These are phyloP conservation scores for Tetraneura akinire DNA, from an alignment of 1,140 invertebrate species.

Conservation along the genomic window DNA sequence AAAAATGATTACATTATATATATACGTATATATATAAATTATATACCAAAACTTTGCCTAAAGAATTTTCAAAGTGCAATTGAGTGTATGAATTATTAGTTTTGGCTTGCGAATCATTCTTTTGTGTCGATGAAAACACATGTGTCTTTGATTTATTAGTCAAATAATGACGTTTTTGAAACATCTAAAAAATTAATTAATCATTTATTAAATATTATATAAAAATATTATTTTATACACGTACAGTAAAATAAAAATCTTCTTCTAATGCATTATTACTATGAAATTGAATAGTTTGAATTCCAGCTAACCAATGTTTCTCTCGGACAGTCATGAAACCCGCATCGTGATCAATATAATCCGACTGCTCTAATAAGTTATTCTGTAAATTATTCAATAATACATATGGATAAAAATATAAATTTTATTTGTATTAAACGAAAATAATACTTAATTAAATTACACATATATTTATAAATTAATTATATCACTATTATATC, in stretches of 20 bases:
- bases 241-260: conserved; percentile 52
- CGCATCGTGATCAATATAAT: conserved; percentile 41
- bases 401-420: too few relatives aligned
- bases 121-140: not conserved
- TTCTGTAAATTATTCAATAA: too few relatives aligned
- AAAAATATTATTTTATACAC: not conserved
- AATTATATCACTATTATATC: too few relatives aligned
- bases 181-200: conserved; percentile 3
- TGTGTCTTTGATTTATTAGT: conserved; percentile 1
- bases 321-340: conserved; percentile 52
- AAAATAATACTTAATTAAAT: too few relatives aligned
- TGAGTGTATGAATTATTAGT: conserved; percentile 54
- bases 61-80: conserved; percentile 56
- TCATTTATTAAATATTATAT: too few relatives aligned
- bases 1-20: too few relatives aligned
- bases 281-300: conserved; percentile 52
- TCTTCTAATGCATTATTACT: conserved; percentile 50
- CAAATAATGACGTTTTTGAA: conserved; percentile 41
- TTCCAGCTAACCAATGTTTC: conserved; percentile 52
- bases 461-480: too few relatives aligned
- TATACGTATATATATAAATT: not conserved
- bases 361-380: conserved; percentile 4
- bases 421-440: too few relatives aligned
- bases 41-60: conserved; percentile 55
- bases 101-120: not conserved